These are phyloP conservation scores for Athrips mouffetella DNA, from an alignment of 2,888 invertebrate genomes.

Conservation along the genomic window DNA sequence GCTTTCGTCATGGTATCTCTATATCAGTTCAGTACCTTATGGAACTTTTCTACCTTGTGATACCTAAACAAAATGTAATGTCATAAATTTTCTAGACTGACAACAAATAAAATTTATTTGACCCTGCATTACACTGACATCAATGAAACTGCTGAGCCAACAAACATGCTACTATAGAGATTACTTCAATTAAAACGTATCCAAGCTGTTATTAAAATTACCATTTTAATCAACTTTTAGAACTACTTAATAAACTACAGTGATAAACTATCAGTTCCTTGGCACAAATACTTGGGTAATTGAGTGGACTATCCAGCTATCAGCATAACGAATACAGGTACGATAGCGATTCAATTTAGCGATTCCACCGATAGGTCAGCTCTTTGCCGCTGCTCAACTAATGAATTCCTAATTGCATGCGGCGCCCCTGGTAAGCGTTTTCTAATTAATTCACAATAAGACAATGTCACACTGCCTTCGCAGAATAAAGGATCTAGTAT, in stretches of 20 bases:
- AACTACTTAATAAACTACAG: conserved; percentile 1
- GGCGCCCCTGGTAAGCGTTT: conserved; percentile 9
- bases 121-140: no score
- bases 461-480: not conserved
- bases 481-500: not conserved
- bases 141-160: no score
- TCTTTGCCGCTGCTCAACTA: conserved; percentile 9
- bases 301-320: not conserved
- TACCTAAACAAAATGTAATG: no score
- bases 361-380: not conserved
- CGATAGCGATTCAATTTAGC: conserved; percentile 9
- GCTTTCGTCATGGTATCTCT: no score
- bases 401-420: conserved; percentile 24
- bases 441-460: conserved; percentile 15
- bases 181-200: no score
- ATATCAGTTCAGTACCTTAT: no score
- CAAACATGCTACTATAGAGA: no score
- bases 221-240: not conserved
- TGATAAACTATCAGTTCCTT: not conserved
- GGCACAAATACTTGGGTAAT: conserved; percentile 2
- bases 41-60: no score
- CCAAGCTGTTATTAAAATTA: no score
- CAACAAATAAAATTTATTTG: no score
- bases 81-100: no score
- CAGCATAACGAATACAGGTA: not conserved